These are phyloP conservation scores for Papilio demoleus DNA, from an alignment of 2,888 invertebrate species.

Conservation along the genomic window DNA sequence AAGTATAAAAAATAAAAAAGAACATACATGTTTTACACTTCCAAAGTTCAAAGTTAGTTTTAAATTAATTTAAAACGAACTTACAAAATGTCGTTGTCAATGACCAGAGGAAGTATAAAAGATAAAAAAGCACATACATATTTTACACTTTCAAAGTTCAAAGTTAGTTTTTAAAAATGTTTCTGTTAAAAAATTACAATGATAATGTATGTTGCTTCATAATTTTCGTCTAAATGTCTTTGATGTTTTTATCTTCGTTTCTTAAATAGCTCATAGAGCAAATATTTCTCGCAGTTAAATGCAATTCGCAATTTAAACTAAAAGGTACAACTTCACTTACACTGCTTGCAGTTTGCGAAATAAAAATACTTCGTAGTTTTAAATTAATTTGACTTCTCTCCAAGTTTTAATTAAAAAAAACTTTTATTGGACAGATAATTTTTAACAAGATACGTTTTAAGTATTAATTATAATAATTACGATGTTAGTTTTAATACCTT, in stretches of 20 bases:
- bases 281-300: not conserved
- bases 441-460: conserved; percentile 2
- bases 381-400: conserved; percentile 18
- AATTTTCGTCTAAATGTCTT: too few species aligned
- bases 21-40: too few species aligned
- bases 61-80: too few species aligned
- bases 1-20: not conserved
- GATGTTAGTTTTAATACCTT: too few species aligned
- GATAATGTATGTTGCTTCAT: too few species aligned
- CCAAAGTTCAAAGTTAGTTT: too few species aligned
- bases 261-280: not conserved
- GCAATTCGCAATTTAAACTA: not conserved
- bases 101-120: too few species aligned
- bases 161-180: too few species aligned
- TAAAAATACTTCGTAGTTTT: conserved; percentile 18
- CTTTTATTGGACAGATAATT: not conserved
- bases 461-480: not conserved
- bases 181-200: too few species aligned
- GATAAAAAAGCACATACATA: too few species aligned
- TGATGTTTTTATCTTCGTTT: not conserved
- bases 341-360: conserved; percentile 6
- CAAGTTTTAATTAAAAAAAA: conserved; percentile 24
- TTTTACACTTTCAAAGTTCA: too few species aligned
- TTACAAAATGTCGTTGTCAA: too few species aligned
- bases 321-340: not conserved